phyloP scores from a whole-genome alignment of 2,113 vertebrate species.

The Acrocephalus arundinaceus region DNA sequence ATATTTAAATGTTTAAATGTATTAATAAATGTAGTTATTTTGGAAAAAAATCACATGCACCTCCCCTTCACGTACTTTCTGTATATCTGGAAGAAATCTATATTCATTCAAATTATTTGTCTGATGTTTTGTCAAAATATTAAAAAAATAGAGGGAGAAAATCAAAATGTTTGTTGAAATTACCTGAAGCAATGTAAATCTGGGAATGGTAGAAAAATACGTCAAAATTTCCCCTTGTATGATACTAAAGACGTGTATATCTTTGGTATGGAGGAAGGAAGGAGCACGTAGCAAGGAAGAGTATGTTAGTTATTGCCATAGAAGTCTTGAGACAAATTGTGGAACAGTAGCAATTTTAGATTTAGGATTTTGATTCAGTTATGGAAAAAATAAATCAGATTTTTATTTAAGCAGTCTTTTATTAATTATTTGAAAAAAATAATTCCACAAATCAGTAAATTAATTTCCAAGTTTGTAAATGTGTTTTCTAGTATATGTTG shows the following conservation, averaged over 20 bases:
- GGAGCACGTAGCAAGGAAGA: background rate
- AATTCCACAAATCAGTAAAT: background rate
- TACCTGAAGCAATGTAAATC: background rate
- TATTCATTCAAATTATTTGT: background rate
- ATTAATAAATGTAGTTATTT: background rate
- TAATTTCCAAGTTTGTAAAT: background rate
- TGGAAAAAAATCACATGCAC: background rate
- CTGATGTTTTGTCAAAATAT: background rate
- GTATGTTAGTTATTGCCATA: background rate
- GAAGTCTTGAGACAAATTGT: background rate
- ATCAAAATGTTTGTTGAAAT: background rate
- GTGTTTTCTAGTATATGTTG: background rate
- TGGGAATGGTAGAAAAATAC: background rate
- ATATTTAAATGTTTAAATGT: background rate
- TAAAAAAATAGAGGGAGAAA: accelerated
- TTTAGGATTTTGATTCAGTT: background rate
- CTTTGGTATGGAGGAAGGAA: background rate
- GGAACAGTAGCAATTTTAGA: background rate
- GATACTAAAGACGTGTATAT: background rate
- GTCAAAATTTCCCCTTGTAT: background rate
- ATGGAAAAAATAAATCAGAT: background rate
- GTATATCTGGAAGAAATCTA: background rate
- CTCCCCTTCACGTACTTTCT: background rate
- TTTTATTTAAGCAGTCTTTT: background rate
- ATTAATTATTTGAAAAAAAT: background rate